A percentile compares a stretch with the other conserved stretches of the same genome.
phyloP scores from a whole-genome alignment of 1,140 invertebrate genomes.

The Drosophila mojavensis region DNA sequence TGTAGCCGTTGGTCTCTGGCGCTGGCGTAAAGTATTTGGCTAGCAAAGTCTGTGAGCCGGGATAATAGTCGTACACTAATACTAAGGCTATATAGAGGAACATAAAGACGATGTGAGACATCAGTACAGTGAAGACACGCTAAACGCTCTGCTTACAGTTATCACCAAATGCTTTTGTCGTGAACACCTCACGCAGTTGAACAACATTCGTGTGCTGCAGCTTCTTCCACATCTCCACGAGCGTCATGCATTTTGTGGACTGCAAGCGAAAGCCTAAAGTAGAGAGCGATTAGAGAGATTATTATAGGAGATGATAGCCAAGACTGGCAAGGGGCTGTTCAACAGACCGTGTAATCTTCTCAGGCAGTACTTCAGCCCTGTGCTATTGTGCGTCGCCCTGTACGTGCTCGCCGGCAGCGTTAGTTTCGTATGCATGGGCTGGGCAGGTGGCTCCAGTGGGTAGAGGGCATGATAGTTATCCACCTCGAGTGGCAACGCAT shows the following conservation, averaged over 20 bases:
- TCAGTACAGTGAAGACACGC: neutral
- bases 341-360: constrained; percentile 91
- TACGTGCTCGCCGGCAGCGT: constrained; percentile 93
- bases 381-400: constrained; percentile 95
- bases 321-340: neutral
- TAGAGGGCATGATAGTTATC: constrained; percentile 95
- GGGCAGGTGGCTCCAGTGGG: constrained; percentile 91
- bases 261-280: constrained; percentile 88
- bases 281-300: neutral
- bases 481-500: constrained; percentile 93
- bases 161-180: constrained; percentile 97
- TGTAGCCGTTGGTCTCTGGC: constrained; percentile 88
- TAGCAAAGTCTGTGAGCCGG: constrained; percentile 94
- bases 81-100: constrained; percentile 90
- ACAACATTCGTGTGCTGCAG: constrained; percentile 97
- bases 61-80: constrained; percentile 98
- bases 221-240: constrained; percentile 97
- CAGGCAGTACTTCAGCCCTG: constrained; percentile 93
- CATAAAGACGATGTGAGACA: neutral
- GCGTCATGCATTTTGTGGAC: constrained; percentile 92
- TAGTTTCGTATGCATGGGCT: constrained; percentile 88
- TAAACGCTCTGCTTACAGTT: constrained; percentile 89
- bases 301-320: neutral
- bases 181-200: constrained; percentile 95
- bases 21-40: constrained; percentile 91